These are phyloP conservation scores for Myotis lucifugus DNA, from an alignment of 2,113 vertebrate species.

Conservation along the genomic window DNA sequence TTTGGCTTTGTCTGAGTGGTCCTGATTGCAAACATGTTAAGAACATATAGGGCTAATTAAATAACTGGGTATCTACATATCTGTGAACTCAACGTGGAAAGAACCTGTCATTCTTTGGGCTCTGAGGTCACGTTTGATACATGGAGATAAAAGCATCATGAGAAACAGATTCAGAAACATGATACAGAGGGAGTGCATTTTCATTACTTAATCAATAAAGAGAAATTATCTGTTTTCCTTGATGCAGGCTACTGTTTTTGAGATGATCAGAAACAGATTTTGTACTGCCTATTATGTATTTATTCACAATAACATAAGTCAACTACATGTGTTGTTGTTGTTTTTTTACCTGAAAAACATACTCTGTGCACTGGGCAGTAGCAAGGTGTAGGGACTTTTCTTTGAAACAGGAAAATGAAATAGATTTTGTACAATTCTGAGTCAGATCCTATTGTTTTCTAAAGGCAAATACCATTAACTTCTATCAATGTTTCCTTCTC, in stretches of 20 bases:
- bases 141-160: background rate
- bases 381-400: background rate
- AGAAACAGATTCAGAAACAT: background rate
- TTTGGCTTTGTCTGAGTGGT: background rate
- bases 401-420: conserved; percentile 54
- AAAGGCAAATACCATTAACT: conserved; percentile 47
- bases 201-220: background rate
- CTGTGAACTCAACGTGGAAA: background rate
- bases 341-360: background rate
- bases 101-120: background rate
- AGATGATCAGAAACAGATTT: background rate
- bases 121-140: background rate
- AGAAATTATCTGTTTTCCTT: background rate
- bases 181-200: background rate
- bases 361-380: background rate
- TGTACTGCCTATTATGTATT: background rate
- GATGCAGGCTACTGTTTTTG: background rate
- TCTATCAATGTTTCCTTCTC: conserved; percentile 24
- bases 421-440: conserved; percentile 48
- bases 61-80: background rate
- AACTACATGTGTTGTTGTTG: background rate
- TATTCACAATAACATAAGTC: background rate
- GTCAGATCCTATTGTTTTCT: conserved; percentile 53
- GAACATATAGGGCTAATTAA: background rate
- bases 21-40: background rate